Percentiles rank a stretch among this genome's conserved stretches.
phyloP scores from a whole-genome alignment of 2,797 vertebrate species.

The Falco columbarius region DNA sequence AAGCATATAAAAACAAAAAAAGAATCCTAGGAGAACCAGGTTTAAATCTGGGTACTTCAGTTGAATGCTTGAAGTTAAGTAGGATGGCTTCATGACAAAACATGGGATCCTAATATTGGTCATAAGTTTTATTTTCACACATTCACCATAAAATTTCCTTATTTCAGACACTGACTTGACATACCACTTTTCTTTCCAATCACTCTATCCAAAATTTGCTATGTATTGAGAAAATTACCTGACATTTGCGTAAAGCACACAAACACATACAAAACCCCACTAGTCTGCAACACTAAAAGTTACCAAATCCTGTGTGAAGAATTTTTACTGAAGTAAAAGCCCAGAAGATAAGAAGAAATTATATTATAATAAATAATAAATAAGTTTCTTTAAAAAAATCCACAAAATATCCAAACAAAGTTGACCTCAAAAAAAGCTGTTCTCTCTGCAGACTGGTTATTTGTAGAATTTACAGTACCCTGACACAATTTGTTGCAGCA shows the following conservation, averaged over 20 bases:
- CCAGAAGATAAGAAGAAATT: neutral
- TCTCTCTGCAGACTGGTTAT: neutral
- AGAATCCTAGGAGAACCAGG: neutral
- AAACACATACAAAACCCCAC: neutral
- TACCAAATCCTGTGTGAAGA: neutral
- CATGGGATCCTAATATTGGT: neutral
- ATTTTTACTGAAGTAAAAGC: neutral
- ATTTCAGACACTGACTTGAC: neutral
- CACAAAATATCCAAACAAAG: accelerated
- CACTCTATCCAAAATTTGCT: neutral
- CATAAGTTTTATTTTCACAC: neutral
- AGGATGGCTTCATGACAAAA: neutral
- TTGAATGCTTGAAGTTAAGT: neutral
- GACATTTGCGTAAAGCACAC: neutral
- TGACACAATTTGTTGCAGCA: neutral
- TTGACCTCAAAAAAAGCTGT: neutral
- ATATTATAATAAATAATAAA: neutral
- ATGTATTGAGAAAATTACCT: neutral
- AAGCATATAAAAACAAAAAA: neutral
- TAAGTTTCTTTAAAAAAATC: accelerated
- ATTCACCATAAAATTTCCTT: neutral
- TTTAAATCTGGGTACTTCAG: too few species aligned
- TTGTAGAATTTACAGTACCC: neutral
- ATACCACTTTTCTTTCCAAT: neutral
- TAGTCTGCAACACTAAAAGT: neutral